Evolutionary conservation across 1,140 invertebrate species (phyloP).

Genomic region (Neomicropteryx cornuta): DNA sequence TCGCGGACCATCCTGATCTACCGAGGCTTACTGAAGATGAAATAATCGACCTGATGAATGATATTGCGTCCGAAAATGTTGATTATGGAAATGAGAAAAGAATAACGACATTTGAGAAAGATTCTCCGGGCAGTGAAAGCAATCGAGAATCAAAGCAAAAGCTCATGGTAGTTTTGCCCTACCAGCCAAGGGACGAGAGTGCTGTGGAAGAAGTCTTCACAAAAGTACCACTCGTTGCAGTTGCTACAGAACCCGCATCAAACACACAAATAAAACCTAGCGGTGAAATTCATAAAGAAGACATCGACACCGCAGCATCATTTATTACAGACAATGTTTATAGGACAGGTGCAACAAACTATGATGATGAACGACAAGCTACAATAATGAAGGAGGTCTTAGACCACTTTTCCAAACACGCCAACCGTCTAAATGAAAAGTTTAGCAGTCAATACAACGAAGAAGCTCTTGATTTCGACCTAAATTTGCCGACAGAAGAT

Average conservation of each 20-base stretch:
- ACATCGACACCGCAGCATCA: not conserved
- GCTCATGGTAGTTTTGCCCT: slow-evolving; percentile 30
- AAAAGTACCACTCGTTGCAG: slow-evolving; percentile 26
- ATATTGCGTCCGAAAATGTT: slow-evolving; percentile 44
- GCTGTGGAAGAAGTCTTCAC: slow-evolving; percentile 34
- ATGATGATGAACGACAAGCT: slow-evolving; percentile 11
- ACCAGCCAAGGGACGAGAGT: slow-evolving; percentile 31
- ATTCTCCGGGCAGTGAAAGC: too few species aligned
- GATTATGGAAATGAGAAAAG: too few species aligned
- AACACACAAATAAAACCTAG: slow-evolving; percentile 27
- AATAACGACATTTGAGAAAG: too few species aligned
- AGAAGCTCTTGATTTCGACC: too few species aligned
- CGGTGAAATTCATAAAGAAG: slow-evolving; percentile 24
- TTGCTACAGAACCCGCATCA: slow-evolving; percentile 26
- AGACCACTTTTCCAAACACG: too few species aligned
- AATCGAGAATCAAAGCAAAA: too few species aligned
- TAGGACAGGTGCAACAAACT: slow-evolving; percentile 3
- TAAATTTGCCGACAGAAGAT: too few species aligned
- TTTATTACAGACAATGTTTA: slow-evolving; percentile 6
- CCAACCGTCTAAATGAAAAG: too few species aligned
- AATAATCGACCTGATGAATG: slow-evolving; percentile 45
- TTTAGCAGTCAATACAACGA: too few species aligned
- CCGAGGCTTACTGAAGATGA: slow-evolving; percentile 44
- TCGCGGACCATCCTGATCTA: slow-evolving; percentile 39
- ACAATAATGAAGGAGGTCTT: too few species aligned